Evolutionary conservation across 2,888 invertebrate species (phyloP).

Genomic region (Ochropacha duplaris): DNA sequence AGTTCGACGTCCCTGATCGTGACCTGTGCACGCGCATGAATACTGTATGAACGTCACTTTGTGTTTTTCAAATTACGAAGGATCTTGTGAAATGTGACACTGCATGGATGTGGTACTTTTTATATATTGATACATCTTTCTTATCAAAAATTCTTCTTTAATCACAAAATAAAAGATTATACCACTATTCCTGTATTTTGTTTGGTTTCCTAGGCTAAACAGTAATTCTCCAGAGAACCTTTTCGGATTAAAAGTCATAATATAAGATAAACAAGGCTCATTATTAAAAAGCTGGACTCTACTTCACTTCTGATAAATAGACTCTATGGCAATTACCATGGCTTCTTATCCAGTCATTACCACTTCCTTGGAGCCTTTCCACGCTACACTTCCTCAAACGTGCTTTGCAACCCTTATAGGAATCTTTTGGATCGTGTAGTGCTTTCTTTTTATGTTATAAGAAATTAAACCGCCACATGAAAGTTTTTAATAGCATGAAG

Average conservation of each 20-base stretch:
- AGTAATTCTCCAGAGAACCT: too few species aligned
- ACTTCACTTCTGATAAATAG: neutral
- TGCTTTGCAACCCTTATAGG: neutral
- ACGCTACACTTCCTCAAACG: neutral
- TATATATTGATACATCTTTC: neutral
- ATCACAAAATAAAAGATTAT: too few species aligned
- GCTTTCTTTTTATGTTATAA: neutral
- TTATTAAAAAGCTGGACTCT: too few species aligned
- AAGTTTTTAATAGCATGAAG: too few species aligned
- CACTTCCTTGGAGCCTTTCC: neutral
- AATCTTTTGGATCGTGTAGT: neutral
- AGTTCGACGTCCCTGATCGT: constrained; percentile 78
- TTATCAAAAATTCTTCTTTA: too few species aligned
- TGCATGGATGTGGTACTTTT: neutral
- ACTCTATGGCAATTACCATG: neutral
- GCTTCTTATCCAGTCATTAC: neutral
- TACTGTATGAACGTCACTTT: constrained; percentile 67
- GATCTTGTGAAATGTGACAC: constrained; percentile 10
- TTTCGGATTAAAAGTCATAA: too few species aligned
- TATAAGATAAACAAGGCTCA: too few species aligned
- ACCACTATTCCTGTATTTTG: too few species aligned
- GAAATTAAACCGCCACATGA: neutral
- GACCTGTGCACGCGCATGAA: constrained; percentile 74
- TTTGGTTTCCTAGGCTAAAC: too few species aligned
- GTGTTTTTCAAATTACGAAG: constrained; percentile 28